Percentiles rank a stretch among this genome's conserved stretches.
Evolutionary conservation across 2,797 vertebrate species (phyloP).

Genomic region (Cheirogaleus major): DNA sequence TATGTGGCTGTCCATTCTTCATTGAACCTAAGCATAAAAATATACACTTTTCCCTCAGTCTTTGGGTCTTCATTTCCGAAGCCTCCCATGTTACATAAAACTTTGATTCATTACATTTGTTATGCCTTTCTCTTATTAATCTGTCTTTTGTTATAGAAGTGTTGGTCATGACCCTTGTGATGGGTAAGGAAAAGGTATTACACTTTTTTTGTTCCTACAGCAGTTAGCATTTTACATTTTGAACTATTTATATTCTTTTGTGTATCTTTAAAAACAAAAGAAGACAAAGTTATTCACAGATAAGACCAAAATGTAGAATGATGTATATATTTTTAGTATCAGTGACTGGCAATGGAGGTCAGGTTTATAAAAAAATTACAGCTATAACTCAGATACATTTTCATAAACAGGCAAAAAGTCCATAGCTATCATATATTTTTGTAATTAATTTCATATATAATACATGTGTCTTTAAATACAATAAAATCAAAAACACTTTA

Average conservation of each 20-base stretch:
- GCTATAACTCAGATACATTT: neutral
- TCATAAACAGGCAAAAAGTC: neutral
- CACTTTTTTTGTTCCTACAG: neutral
- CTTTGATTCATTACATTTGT: neutral
- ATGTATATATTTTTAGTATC: neutral
- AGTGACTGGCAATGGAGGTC: neutral
- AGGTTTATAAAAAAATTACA: neutral
- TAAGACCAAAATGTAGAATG: neutral
- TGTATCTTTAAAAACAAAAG: constrained; percentile 10
- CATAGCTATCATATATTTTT: neutral
- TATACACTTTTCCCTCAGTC: neutral
- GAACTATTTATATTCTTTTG: neutral
- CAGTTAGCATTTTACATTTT: neutral
- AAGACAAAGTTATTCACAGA: neutral
- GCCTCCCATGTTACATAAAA: neutral
- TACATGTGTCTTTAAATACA: neutral
- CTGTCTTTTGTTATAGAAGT: neutral
- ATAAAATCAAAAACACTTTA: neutral
- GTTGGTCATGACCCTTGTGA: neutral
- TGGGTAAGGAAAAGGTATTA: neutral
- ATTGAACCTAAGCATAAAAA: neutral
- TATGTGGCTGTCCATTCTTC: neutral
- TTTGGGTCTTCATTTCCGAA: neutral
- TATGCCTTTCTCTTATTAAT: neutral
- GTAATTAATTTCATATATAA: neutral